Percentiles rank a stretch among this genome's conserved stretches.
These are phyloP conservation scores for Hypsopygia costalis DNA, from an alignment of 2,888 invertebrate genomes.

Conservation along the genomic window DNA sequence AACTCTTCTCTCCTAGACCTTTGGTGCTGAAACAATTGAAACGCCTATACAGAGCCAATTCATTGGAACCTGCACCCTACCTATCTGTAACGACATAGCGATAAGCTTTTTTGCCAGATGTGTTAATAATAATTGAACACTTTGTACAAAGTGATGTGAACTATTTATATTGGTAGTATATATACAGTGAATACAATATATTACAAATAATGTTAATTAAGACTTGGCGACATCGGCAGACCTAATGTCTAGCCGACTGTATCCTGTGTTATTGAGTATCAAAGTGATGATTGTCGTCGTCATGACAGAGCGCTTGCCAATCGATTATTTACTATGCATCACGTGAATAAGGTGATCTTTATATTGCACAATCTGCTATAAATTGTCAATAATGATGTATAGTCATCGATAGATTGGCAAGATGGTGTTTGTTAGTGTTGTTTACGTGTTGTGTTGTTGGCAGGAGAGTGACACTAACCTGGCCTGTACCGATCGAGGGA, in stretches of 20 bases:
- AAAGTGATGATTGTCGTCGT: too few relatives aligned
- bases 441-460: neutral
- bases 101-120: constrained; percentile 4
- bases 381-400: neutral
- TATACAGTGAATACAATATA: constrained; percentile 2
- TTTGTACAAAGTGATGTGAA: neutral
- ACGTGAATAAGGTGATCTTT: neutral
- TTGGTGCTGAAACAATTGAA: constrained; percentile 75
- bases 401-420: constrained; percentile 2
- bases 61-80: neutral
- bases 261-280: too few relatives aligned
- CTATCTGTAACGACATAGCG: constrained; percentile 21
- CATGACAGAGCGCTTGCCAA: constrained; percentile 37
- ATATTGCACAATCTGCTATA: too few relatives aligned
- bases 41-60: constrained; percentile 45
- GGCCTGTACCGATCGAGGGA: constrained; percentile 89
- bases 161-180: neutral
- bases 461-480: constrained; percentile 83
- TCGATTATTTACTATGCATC: constrained; percentile 27
- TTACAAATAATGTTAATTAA: neutral
- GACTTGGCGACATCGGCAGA: neutral
- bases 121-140: constrained; percentile 1
- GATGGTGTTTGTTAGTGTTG: constrained; percentile 12
- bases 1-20: constrained; percentile 45
- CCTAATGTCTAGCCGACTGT: neutral